A percentile compares a stretch with the other conserved stretches of the same genome.
Conservation (phyloP, 2,797 vertebrate genomes). For the Knipowitschia caucasica region DNA sequence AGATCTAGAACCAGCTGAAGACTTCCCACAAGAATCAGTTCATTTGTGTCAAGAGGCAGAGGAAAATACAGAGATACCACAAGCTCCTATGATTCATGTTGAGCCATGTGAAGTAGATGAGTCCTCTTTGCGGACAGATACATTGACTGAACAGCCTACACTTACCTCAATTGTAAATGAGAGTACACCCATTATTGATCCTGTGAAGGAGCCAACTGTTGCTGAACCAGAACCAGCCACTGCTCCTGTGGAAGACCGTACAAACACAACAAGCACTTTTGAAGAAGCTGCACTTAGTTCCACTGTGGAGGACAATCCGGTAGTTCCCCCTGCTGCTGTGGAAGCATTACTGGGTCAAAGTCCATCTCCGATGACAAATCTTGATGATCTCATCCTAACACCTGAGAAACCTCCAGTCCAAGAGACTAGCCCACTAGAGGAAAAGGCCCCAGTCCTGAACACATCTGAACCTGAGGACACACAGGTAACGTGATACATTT, state of each 20-base stretch:
- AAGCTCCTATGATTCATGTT: not conserved
- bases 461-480: slow-evolving; percentile 22
- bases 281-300: not conserved
- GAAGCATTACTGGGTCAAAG: slow-evolving; percentile 14
- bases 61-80: not conserved
- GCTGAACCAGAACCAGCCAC: slow-evolving; percentile 1
- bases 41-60: not conserved
- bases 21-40: not conserved
- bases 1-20: slow-evolving; percentile 39
- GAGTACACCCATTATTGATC: not conserved
- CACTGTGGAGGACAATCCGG: not conserved
- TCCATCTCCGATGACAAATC: slow-evolving; percentile 6
- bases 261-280: not conserved
- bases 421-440: slow-evolving; percentile 40
- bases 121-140: not conserved
- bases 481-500: slow-evolving; percentile 45
- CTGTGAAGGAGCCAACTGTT: not conserved
- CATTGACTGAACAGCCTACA: not conserved
- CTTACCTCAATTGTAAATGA: not conserved
- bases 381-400: slow-evolving; percentile 22
- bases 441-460: slow-evolving; percentile 19
- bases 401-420: slow-evolving; percentile 57
- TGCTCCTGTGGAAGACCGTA: not conserved
- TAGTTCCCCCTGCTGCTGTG: not conserved
- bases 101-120: slow-evolving; percentile 5